Percentiles rank a stretch among this genome's conserved stretches.
Evolutionary conservation across 2,888 invertebrate genomes (phyloP).

Genomic region (Phaonia tiefii): DNA sequence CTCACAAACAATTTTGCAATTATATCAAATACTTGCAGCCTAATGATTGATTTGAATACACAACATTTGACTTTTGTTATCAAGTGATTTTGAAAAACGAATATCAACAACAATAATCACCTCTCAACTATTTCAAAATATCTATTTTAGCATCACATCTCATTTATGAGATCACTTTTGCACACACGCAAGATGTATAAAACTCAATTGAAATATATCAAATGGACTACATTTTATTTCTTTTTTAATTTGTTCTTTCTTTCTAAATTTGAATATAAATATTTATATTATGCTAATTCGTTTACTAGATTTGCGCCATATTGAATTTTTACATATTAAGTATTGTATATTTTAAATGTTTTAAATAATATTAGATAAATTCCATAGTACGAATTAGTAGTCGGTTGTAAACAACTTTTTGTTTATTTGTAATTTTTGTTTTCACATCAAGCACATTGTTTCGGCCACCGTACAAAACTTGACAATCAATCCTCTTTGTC

Average conservation of each 20-base stretch:
- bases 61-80: background rate
- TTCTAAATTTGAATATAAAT: slow-evolving; percentile 28
- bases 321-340: background rate
- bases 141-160: background rate
- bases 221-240: too few species aligned
- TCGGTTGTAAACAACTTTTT: slow-evolving; percentile 55
- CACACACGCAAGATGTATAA: background rate
- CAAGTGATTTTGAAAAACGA: too few species aligned
- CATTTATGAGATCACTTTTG: slow-evolving; percentile 20
- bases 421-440: slow-evolving; percentile 34
- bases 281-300: slow-evolving; percentile 36
- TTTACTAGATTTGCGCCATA: slow-evolving; percentile 4
- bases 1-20: background rate
- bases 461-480: slow-evolving; percentile 11
- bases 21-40: background rate
- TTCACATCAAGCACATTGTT: slow-evolving; percentile 56
- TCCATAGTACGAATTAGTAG: background rate
- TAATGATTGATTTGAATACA: background rate
- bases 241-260: slow-evolving; percentile 1
- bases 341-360: slow-evolving; percentile 30
- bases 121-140: slow-evolving; percentile 3
- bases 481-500: slow-evolving; percentile 24
- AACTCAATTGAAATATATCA: background rate
- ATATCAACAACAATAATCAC: too few species aligned
- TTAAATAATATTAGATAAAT: slow-evolving; percentile 16